Evolutionary conservation across 1,140 invertebrate genomes (phyloP).

Genomic region (Aphelenchoides avenae): DNA sequence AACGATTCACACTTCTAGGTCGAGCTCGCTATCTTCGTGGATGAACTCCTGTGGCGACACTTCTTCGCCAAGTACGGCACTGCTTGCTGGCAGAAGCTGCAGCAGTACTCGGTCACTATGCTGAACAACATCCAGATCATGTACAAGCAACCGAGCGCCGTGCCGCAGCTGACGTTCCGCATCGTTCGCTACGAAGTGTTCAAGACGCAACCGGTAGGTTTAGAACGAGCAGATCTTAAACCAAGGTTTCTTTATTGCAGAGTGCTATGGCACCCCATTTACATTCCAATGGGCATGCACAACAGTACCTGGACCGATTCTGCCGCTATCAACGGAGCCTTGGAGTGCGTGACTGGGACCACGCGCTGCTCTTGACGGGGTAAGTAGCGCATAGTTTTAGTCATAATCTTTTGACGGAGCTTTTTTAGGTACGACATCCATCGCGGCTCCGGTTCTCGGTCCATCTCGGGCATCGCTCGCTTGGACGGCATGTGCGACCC

Average conservation of each 20-base stretch:
- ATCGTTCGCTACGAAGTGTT: conserved; percentile 57
- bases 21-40: conserved; percentile 57
- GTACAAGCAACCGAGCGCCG: conserved; percentile 56
- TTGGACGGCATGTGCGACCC: conserved; percentile 59
- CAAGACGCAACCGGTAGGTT: conserved; percentile 44
- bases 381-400: conserved; percentile 6
- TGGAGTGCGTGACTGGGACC: conserved; percentile 56
- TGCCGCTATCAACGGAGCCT: conserved; percentile 55
- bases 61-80: conserved; percentile 55
- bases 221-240: not conserved
- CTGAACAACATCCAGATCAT: conserved; percentile 59
- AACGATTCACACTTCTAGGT: no score
- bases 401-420: conserved; percentile 21
- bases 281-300: conserved; percentile 54
- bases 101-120: conserved; percentile 34
- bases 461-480: conserved; percentile 58
- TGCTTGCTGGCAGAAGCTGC: conserved; percentile 48
- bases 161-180: conserved; percentile 50
- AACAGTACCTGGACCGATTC: conserved; percentile 55
- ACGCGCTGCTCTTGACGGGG: conserved; percentile 57
- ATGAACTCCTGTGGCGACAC: conserved; percentile 55
- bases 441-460: conserved; percentile 53
- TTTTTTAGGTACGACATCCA: conserved; percentile 55
- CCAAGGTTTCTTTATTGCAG: conserved; percentile 20
- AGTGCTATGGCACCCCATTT: conserved; percentile 52